Percentiles rank a stretch among this genome's conserved stretches.
These are phyloP conservation scores for Sebastes iracundus DNA, from an alignment of 2,797 vertebrate species.

Conservation along the genomic window DNA sequence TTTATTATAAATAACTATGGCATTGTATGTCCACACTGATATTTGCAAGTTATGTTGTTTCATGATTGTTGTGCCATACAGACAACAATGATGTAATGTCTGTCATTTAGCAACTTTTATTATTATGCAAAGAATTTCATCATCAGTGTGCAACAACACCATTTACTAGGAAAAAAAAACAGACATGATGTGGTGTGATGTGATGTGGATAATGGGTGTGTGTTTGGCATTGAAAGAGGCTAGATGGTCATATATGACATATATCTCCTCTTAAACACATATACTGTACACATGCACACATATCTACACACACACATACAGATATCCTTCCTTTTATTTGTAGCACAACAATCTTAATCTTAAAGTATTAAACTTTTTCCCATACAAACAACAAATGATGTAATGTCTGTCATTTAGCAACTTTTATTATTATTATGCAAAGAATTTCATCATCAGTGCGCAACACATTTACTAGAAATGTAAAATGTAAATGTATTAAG, in stretches of 20 bases:
- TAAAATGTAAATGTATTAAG: conserved; percentile 6
- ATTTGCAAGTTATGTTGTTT: background rate
- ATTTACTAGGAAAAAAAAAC: too few relatives aligned
- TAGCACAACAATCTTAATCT: too few relatives aligned
- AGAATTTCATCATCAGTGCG: conserved; percentile 68
- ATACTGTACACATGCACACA: too few relatives aligned
- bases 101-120: background rate
- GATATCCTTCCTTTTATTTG: rapidly evolving
- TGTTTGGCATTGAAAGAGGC: too few relatives aligned
- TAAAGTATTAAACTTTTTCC: too few relatives aligned
- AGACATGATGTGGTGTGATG: too few relatives aligned
- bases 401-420: background rate
- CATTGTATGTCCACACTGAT: background rate
- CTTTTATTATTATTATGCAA: background rate
- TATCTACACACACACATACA: too few relatives aligned
- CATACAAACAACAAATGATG: too few relatives aligned
- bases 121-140: background rate
- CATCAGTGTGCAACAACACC: too few relatives aligned
- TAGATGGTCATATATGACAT: too few relatives aligned
- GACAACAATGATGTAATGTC: conserved; percentile 59
- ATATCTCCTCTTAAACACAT: too few relatives aligned
- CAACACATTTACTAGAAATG: conserved; percentile 22
- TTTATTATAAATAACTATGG: background rate
- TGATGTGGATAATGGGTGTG: too few relatives aligned
- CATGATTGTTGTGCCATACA: background rate